phyloP scores from a whole-genome alignment of 2,797 vertebrate genomes.

The Mareca strepera region DNA sequence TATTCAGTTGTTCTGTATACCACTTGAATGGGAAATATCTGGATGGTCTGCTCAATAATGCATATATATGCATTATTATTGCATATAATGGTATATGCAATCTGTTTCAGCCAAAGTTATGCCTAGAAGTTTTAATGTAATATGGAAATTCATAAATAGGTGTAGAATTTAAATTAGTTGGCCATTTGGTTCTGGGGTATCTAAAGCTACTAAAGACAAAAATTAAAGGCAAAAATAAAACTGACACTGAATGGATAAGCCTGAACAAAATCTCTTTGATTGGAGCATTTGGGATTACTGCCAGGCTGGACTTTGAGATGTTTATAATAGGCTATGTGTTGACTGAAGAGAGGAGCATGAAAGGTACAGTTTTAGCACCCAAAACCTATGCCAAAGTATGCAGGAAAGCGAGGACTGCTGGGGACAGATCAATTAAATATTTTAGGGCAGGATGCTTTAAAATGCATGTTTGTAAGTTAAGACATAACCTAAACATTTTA shows the following conservation, averaged over 20 bases:
- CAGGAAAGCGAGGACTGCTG: not conserved
- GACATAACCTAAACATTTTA: conserved; percentile 56
- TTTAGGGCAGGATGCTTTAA: conserved; percentile 64
- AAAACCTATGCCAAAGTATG: conserved; percentile 33
- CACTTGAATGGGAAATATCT: conserved; percentile 29
- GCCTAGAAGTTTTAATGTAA: not conserved
- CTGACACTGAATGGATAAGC: conserved; percentile 58
- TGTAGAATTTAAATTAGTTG: conserved; percentile 21
- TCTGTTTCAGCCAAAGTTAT: not conserved
- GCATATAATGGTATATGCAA: not conserved
- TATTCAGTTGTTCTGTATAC: not conserved
- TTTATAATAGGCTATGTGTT: conserved; percentile 73
- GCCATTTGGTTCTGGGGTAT: not conserved
- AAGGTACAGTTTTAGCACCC: conserved; percentile 54
- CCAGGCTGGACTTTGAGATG: conserved; percentile 61
- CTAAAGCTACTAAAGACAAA: conserved; percentile 58
- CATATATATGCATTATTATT: no score
- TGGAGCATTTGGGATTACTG: conserved; percentile 63
- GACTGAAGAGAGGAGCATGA: conserved; percentile 65
- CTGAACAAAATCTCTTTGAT: conserved; percentile 75
- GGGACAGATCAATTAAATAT: conserved; percentile 64
- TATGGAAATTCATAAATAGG: conserved; percentile 1
- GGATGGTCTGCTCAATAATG: not conserved
- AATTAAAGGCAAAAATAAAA: conserved; percentile 59
- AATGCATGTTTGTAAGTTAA: conserved; percentile 64